Conservation (phyloP, 2,113 vertebrate species). For the Rhizomys pruinosus region DNA sequence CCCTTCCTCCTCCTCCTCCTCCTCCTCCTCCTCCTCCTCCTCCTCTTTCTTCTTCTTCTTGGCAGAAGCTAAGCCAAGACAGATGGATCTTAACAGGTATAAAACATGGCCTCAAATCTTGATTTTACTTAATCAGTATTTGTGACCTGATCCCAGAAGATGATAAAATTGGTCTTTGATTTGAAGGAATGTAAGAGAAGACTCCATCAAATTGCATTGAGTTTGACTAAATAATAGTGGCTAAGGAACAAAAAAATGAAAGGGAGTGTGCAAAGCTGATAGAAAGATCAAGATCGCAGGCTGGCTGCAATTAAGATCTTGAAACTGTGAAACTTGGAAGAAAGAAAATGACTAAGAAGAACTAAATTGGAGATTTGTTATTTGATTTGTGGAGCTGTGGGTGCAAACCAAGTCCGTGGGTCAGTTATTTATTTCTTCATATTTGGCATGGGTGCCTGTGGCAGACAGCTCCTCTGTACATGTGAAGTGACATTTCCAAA, state of each 20-base stretch:
- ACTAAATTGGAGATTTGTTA: background rate
- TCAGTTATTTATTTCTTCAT: constrained; percentile 20
- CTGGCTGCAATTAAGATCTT: background rate
- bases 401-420: background rate
- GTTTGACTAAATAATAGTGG: background rate
- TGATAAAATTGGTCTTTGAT: constrained; percentile 38
- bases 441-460: background rate
- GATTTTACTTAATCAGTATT: constrained; percentile 47
- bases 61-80: background rate
- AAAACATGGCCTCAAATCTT: constrained; percentile 26
- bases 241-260: background rate
- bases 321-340: background rate
- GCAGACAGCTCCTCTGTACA: background rate
- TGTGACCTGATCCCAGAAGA: constrained; percentile 8
- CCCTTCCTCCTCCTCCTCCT: no score
- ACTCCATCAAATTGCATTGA: constrained; percentile 8
- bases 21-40: no score
- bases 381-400: constrained; percentile 4
- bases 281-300: constrained; percentile 17
- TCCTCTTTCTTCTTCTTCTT: no score
- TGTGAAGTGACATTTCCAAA: constrained; percentile 62
- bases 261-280: background rate
- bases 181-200: constrained; percentile 23
- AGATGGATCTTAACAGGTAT: constrained; percentile 12
- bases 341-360: background rate